Percentiles rank a stretch among this genome's conserved stretches.
Evolutionary conservation across 2,797 vertebrate species (phyloP).

Genomic region (Helostoma temminkii): DNA sequence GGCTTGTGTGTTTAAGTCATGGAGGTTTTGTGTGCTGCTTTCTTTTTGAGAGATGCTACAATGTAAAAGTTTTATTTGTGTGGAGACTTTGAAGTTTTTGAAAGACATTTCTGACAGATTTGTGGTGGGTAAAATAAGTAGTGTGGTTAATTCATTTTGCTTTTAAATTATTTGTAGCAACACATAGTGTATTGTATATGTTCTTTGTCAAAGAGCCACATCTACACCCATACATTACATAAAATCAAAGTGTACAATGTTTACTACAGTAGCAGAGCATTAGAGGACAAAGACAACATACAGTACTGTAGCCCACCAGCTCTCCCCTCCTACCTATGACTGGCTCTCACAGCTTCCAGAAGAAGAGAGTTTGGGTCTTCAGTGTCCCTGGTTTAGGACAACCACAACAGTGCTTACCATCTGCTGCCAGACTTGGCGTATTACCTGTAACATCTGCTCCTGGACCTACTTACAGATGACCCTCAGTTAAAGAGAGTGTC

Average conservation of each 20-base stretch:
- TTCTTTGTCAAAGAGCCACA: not conserved
- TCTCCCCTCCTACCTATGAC: constrained; percentile 10
- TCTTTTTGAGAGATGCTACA: not conserved
- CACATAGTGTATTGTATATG: too few relatives aligned
- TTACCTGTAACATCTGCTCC: constrained; percentile 73
- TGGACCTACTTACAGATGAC: constrained; percentile 57
- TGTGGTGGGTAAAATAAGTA: not conserved
- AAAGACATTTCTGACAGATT: not conserved
- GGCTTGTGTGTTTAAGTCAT: too few relatives aligned
- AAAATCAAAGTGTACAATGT: not conserved
- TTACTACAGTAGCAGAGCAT: not conserved
- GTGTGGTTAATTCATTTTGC: not conserved
- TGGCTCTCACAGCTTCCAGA: constrained; percentile 18
- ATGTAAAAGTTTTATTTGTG: not conserved
- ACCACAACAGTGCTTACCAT: constrained; percentile 53
- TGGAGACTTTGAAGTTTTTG: not conserved
- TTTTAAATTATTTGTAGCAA: not conserved
- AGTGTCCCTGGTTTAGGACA: constrained; percentile 22
- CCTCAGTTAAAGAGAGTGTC: constrained; percentile 62
- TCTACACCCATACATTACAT: not conserved
- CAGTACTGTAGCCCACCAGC: not conserved
- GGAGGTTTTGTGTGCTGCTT: too few relatives aligned
- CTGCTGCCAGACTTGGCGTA: constrained; percentile 58
- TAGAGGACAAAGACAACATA: not conserved
- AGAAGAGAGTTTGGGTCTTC: constrained; percentile 35